Percentiles rank a stretch among this genome's conserved stretches.
Evolutionary conservation across 2,888 invertebrate genomes (phyloP).

Genomic region (Rhagonycha fulva): DNA sequence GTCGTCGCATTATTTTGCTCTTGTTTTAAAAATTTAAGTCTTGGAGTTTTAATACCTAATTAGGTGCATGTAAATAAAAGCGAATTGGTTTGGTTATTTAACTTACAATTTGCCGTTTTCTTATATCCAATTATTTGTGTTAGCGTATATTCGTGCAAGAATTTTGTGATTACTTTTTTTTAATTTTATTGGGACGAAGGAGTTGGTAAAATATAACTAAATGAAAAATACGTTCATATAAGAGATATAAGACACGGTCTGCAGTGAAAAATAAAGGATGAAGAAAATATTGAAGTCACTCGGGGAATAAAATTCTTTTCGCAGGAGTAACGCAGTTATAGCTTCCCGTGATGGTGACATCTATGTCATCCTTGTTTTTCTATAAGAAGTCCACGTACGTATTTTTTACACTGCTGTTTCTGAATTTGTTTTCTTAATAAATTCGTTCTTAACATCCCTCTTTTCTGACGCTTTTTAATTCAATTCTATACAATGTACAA

Average conservation of each 20-base stretch:
- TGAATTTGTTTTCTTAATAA: background rate
- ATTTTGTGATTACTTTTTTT: background rate
- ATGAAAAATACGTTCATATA: constrained; percentile 44
- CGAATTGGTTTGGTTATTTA: constrained; percentile 30
- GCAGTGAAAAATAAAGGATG: constrained; percentile 39
- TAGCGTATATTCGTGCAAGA: background rate
- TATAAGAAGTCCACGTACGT: constrained; percentile 3
- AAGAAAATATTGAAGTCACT: constrained; percentile 41
- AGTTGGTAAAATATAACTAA: constrained; percentile 22
- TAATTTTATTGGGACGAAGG: background rate
- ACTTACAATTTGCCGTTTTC: constrained; percentile 1
- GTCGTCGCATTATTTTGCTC: background rate
- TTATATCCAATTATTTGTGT: constrained; percentile 16
- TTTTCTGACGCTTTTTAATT: background rate
- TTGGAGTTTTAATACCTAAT: constrained; percentile 37
- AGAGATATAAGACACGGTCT: constrained; percentile 23
- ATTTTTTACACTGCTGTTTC: background rate
- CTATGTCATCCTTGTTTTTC: constrained; percentile 20
- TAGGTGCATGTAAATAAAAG: constrained; percentile 37
- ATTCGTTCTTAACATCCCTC: background rate
- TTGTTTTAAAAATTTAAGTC: constrained; percentile 22
- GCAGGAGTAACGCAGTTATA: constrained; percentile 41
- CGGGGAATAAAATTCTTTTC: constrained; percentile 42
- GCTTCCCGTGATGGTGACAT: constrained; percentile 31
- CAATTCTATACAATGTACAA: background rate